phyloP scores from a whole-genome alignment of 2,797 vertebrate species.

The Urosaurus nigricauda region DNA sequence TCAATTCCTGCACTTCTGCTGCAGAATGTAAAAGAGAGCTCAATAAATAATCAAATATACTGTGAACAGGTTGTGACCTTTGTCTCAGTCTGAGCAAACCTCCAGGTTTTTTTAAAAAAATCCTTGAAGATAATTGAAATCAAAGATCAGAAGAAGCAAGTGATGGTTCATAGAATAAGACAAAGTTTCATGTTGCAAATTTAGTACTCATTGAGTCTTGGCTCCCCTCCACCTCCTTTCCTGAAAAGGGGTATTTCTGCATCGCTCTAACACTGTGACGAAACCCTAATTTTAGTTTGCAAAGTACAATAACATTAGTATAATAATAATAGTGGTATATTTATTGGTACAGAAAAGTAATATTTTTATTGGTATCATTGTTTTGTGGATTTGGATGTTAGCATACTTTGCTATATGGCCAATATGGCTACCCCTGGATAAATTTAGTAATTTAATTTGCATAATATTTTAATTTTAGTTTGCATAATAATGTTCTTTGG shows the following conservation, averaged over 20 bases:
- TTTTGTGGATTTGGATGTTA: too few relatives aligned
- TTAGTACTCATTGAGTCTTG: neutral
- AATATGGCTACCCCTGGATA: too few relatives aligned
- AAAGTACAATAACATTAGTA: too few relatives aligned
- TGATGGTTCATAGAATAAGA: neutral
- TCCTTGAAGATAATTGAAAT: neutral
- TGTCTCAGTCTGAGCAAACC: neutral
- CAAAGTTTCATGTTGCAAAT: neutral
- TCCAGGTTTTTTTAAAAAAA: neutral
- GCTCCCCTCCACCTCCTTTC: neutral
- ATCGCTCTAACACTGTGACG: neutral
- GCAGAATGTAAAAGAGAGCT: neutral
- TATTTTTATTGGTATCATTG: too few relatives aligned
- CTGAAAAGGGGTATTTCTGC: neutral
- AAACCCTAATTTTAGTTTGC: neutral
- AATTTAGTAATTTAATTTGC: too few relatives aligned
- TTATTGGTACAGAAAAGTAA: too few relatives aligned
- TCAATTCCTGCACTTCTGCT: neutral
- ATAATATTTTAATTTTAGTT: too few relatives aligned
- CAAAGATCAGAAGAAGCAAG: neutral
- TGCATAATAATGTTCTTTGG: too few relatives aligned
- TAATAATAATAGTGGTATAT: too few relatives aligned
- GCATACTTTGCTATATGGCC: too few relatives aligned
- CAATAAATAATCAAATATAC: neutral
- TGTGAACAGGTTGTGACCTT: neutral